Conservation (phyloP, 2,113 vertebrate species). For the Caranx ignobilis region DNA sequence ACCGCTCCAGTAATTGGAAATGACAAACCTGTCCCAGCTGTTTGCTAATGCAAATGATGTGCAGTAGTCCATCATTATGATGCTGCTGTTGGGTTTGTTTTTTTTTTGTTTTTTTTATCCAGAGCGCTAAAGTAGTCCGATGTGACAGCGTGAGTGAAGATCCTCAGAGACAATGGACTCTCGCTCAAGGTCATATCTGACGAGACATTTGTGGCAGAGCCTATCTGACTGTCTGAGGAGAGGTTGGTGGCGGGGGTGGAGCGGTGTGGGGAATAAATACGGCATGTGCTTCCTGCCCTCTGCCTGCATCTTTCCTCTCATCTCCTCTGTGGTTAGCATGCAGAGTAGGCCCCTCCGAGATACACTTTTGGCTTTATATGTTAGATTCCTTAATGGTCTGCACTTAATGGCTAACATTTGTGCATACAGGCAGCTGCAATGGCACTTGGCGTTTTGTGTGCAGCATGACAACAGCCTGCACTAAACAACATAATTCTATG, state of each 20-base stretch:
- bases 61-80: slow-evolving; percentile 59
- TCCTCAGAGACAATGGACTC: slow-evolving; percentile 69
- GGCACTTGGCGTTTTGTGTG: slow-evolving; percentile 40
- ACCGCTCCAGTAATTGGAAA: slow-evolving; percentile 59
- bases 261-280: slow-evolving; percentile 53
- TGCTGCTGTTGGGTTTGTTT: slow-evolving; percentile 63
- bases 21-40: slow-evolving; percentile 66
- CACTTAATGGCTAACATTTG: slow-evolving; percentile 36
- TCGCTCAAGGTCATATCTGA: slow-evolving; percentile 77
- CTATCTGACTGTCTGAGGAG: slow-evolving; percentile 55
- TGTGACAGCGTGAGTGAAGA: slow-evolving; percentile 67
- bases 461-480: slow-evolving; percentile 48
- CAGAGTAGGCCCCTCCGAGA: slow-evolving; percentile 52
- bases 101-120: slow-evolving; percentile 73
- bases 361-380: slow-evolving; percentile 49
- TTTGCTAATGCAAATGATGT: slow-evolving; percentile 71
- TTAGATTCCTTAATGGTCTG: slow-evolving; percentile 50
- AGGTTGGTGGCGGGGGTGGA: slow-evolving; percentile 24
- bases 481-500: slow-evolving; percentile 71
- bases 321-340: slow-evolving; percentile 66
- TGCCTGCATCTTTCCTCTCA: slow-evolving; percentile 12
- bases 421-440: slow-evolving; percentile 35
- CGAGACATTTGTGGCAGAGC: slow-evolving; percentile 59
- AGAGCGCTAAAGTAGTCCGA: slow-evolving; percentile 64
- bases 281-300: slow-evolving; percentile 37